Conservation (phyloP, 2,797 vertebrate species). For the Odontamblyopus lacepedii region DNA sequence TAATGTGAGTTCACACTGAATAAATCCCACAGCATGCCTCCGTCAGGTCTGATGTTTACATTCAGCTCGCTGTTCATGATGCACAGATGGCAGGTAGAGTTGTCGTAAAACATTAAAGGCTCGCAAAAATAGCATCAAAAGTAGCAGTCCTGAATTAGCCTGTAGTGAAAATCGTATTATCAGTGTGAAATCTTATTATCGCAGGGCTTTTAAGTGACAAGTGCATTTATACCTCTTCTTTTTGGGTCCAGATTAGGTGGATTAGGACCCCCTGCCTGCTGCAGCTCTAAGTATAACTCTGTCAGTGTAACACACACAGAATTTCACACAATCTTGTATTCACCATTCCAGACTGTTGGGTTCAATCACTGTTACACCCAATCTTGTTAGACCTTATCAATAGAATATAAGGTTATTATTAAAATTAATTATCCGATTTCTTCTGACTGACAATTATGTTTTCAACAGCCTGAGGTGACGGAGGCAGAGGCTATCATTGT, state of each 20-base stretch:
- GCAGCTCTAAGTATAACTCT: slow-evolving; percentile 31
- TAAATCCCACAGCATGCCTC: slow-evolving; percentile 38
- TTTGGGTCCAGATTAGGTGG: slow-evolving; percentile 31
- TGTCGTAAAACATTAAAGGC: slow-evolving; percentile 51
- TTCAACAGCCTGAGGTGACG: slow-evolving; percentile 26
- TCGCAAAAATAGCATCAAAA: slow-evolving; percentile 33
- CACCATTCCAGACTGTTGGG: slow-evolving; percentile 15
- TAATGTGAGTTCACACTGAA: slow-evolving; percentile 39
- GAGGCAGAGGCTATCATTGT: slow-evolving; percentile 18
- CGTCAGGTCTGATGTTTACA: slow-evolving; percentile 30
- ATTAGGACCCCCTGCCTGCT: slow-evolving; percentile 35
- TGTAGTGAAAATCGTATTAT: slow-evolving; percentile 36
- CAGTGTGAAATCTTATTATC: slow-evolving; percentile 47
- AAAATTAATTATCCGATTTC: slow-evolving; percentile 41
- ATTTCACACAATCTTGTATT: slow-evolving; percentile 19
- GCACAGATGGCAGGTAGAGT: slow-evolving; percentile 49
- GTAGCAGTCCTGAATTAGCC: slow-evolving; percentile 46
- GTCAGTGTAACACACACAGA: slow-evolving; percentile 18
- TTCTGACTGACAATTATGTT: slow-evolving; percentile 19
- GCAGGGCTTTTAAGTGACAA: slow-evolving; percentile 32
- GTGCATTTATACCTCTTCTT: slow-evolving; percentile 35
- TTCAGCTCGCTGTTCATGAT: slow-evolving; percentile 40
- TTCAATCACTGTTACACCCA: slow-evolving; percentile 24
- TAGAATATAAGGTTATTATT: slow-evolving; percentile 37
- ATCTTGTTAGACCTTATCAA: slow-evolving; percentile 41